Evolutionary conservation across 1,140 invertebrate species (phyloP), one percentile per base, ranked within the genome.

Genomic region (Hyphantria cunea): DNA sequence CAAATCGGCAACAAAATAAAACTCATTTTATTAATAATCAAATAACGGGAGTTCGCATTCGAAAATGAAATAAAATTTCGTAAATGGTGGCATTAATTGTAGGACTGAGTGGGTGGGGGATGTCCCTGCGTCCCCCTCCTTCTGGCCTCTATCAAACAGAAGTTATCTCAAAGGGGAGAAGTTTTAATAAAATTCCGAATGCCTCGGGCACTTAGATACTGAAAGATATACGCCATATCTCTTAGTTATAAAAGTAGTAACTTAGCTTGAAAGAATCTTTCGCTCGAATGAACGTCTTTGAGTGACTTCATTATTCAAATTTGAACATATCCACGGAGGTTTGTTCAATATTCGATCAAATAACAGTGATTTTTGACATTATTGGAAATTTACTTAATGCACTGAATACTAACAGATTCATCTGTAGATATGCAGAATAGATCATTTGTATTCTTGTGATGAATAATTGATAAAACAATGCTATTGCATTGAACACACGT

Each of bases 1-100:
- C 80, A 85, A 87, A 87, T 85, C 65, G 65, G 53, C 64, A 72
- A 80, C 73, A 79, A 86, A 84, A 86, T 86, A 86, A 80, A 86
- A 86, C 78, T 84, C 81, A 84, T 84, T 86, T 84, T 82, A 84
- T 82, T 86, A 86, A 84, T 84, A 86, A 84, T 83, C 78, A 83
- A 86, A 88, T 86, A 81, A 80, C 74, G 70, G 72, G 74, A 82
- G 74, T 83, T 80, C 74, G 80, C 73, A 75, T 78, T 81, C 72
- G 78, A 64, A 66, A 76, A 82, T 80, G 77, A 85, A 86, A 86
- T 86, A 82, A 85, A 87, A 86, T 86, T 89, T 89, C 70, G 74
- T 79, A 83, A 86, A 88, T 83, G 79, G 66, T 72, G 71, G 76
- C 80, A 82, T 86, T 90, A 88, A 88, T 86, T 90, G 80, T 80